Evolutionary conservation across 2,797 vertebrate genomes (phyloP), one percentile per base, ranked within the genome.

Genomic region (Percopsis omiscomaycus): DNA sequence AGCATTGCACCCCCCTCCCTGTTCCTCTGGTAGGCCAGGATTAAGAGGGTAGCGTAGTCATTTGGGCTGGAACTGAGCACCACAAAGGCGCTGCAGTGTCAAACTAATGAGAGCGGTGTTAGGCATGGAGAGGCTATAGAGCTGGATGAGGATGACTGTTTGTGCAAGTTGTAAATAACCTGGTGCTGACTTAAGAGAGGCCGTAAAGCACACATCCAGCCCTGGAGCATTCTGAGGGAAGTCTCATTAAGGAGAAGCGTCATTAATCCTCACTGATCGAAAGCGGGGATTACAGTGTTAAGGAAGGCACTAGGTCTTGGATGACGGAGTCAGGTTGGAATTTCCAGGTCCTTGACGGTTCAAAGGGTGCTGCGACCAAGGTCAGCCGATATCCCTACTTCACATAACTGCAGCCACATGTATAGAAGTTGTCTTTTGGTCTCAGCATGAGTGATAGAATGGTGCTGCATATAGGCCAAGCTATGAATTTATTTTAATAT

Each of bases 241-340:
- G 79, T 80, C 81, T 87, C 84, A 88, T 91, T 88, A 89, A 71
- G 75, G 74, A 52, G 61, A 46, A 46, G 59, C 73, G 50, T 89
- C 84, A 91, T 91, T 84, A 89, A 88, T 91, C 81, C 83, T 81
- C 47, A 58, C 66, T 76, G 81, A 91, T 91, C 83, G 83, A 92
- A 90, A 83, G 50, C 58, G 70, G 67, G 68, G 62, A 66, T 84
- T 88, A 87, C 85, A 80, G 79, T 62, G 66, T 73, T 84, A 81
- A 76, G 80, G 78, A 80, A 84, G 68, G 80, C 73, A 70, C 69
- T 55, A 10, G 52, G 61, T 55, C 32, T 9, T 58, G 71, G 78
- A 76, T 50, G 70, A 83, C 85, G 86, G 83, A 89, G 81, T 89
- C 87, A 82, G 80, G 79, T 72, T 71, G 71, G 80, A 83, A 73